Conservation (phyloP, 2,797 vertebrate species). For the Ctenochaetus hawaiiensis region DNA sequence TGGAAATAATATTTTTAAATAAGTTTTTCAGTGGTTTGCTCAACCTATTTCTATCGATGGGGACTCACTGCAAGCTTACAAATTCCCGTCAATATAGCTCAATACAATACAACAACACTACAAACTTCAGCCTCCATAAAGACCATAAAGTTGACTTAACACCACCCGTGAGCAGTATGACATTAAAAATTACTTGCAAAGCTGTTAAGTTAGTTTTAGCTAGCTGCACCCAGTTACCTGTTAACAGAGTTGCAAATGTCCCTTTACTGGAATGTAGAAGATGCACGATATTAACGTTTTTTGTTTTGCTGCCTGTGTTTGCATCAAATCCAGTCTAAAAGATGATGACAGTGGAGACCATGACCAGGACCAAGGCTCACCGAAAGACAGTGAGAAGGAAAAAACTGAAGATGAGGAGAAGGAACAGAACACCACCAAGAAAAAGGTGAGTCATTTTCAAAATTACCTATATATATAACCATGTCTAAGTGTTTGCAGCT, state of each 20-base stretch:
- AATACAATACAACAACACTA: neutral
- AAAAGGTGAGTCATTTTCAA: conserved; percentile 70
- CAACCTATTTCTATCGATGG: too few relatives aligned
- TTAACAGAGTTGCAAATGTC: too few relatives aligned
- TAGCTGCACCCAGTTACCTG: too few relatives aligned
- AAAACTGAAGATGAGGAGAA: conserved; percentile 85
- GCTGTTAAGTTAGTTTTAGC: too few relatives aligned
- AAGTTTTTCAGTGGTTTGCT: too few relatives aligned
- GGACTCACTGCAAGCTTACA: neutral
- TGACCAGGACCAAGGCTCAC: conserved; percentile 88
- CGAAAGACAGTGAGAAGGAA: conserved; percentile 89
- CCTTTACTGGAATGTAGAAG: neutral
- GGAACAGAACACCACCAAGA: conserved; percentile 81
- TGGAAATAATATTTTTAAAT: too few relatives aligned
- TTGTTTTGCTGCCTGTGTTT: conserved; percentile 14
- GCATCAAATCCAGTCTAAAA: conserved; percentile 82
- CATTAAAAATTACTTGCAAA: too few relatives aligned
- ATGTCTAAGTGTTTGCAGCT: neutral
- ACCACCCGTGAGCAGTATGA: neutral
- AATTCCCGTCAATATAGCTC: neutral
- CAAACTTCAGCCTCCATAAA: neutral
- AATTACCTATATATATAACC: too few relatives aligned
- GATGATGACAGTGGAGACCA: conserved; percentile 91
- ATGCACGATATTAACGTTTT: neutral
- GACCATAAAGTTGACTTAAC: neutral